phyloP scores from a whole-genome alignment of 2,113 vertebrate genomes.

The Hoplias malabaricus region DNA sequence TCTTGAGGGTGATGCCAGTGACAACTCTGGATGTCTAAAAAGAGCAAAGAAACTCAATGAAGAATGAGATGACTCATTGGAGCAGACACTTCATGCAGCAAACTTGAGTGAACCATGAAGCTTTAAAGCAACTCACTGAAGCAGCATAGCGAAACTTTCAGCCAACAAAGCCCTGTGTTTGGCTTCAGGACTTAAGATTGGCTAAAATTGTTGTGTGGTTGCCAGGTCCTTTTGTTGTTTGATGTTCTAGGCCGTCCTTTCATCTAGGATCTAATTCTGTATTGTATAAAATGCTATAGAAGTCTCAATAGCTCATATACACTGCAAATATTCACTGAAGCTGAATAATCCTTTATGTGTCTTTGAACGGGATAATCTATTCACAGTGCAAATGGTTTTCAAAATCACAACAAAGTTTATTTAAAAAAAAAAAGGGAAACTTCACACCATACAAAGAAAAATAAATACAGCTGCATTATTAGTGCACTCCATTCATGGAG shows the following conservation, averaged over 20 bases:
- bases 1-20: neutral
- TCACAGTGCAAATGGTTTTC: too few species aligned
- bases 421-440: too few species aligned
- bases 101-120: constrained; percentile 5
- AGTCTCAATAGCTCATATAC: neutral
- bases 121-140: constrained; percentile 15
- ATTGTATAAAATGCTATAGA: neutral
- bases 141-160: constrained; percentile 19
- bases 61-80: constrained; percentile 12
- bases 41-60: neutral
- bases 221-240: constrained; percentile 23
- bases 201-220: neutral
- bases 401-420: too few species aligned
- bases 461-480: neutral
- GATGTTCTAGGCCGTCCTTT: constrained; percentile 24
- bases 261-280: neutral
- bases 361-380: neutral
- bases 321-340: neutral
- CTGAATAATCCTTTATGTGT: neutral
- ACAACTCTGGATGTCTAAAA: neutral
- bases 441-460: too few species aligned
- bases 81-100: neutral
- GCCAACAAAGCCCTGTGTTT: constrained; percentile 24
- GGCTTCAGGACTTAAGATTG: neutral
- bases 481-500: neutral